phyloP scores from a whole-genome alignment of 2,888 invertebrate genomes.

The Panorpa germanica region DNA sequence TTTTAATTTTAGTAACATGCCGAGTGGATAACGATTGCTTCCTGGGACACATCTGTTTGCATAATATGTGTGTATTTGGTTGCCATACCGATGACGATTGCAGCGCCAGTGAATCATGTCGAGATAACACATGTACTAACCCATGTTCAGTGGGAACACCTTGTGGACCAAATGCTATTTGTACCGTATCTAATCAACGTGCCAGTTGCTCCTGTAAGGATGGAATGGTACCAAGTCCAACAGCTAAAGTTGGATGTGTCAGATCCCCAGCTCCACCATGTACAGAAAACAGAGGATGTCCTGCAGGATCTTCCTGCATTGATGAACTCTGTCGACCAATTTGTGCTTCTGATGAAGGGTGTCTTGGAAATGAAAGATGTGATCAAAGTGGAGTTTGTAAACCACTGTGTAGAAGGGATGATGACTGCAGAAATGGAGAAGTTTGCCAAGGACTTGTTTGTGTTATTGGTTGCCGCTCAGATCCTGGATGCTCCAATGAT shows the following conservation, averaged over 20 bases:
- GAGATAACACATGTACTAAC: constrained; percentile 59
- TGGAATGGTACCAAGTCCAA: constrained; percentile 71
- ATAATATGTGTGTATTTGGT: constrained; percentile 70
- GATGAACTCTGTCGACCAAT: constrained; percentile 56
- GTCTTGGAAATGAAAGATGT: constrained; percentile 55
- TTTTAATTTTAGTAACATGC: constrained; percentile 47
- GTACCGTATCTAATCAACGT: constrained; percentile 61
- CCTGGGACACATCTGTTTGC: constrained; percentile 74
- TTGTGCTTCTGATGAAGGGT: constrained; percentile 56
- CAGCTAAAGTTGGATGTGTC: constrained; percentile 74
- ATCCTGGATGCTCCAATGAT: constrained; percentile 53
- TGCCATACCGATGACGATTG: constrained; percentile 79
- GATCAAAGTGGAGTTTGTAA: constrained; percentile 61
- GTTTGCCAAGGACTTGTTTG: constrained; percentile 71
- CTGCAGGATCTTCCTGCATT: constrained; percentile 49
- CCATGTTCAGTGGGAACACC: constrained; percentile 53
- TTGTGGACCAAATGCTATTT: constrained; percentile 71
- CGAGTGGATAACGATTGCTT: constrained; percentile 84
- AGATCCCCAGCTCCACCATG: constrained; percentile 61
- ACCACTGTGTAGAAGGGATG: constrained; percentile 64
- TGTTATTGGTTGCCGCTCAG: constrained; percentile 59
- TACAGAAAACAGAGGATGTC: constrained; percentile 56
- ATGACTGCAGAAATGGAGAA: constrained; percentile 74
- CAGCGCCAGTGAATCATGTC: constrained; percentile 64
- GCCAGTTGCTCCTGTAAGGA: constrained; percentile 62